Evolutionary conservation across 2,888 invertebrate species (phyloP).

Genomic region (Helicoverpa assulta): DNA sequence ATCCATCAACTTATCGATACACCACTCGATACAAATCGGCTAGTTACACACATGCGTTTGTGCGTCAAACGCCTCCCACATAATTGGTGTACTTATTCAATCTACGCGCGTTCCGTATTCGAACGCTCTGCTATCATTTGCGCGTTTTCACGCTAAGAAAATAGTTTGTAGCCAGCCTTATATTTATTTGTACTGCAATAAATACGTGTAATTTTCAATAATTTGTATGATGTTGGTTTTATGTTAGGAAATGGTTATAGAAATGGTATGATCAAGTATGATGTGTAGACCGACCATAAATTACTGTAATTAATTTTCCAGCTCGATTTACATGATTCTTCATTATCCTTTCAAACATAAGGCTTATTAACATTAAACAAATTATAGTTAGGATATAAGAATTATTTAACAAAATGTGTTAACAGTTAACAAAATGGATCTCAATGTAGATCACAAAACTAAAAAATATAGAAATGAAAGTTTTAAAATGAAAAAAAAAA

Average conservation of each 20-base stretch:
- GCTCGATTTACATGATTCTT: too few relatives aligned
- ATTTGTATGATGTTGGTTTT: background rate
- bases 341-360: too few relatives aligned
- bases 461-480: background rate
- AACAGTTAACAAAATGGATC: too few relatives aligned
- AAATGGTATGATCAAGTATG: too few relatives aligned
- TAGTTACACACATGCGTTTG: slow-evolving; percentile 39
- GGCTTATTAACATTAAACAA: too few relatives aligned
- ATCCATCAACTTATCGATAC: slow-evolving; percentile 11
- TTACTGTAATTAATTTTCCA: background rate
- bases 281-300: background rate
- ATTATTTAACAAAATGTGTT: too few relatives aligned
- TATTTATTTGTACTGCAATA: slow-evolving; percentile 25
- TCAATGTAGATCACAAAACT: too few relatives aligned
- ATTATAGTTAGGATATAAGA: too few relatives aligned
- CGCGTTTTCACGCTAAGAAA: slow-evolving; percentile 56
- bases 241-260: background rate
- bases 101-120: slow-evolving; percentile 49
- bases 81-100: slow-evolving; percentile 64
- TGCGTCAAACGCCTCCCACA: slow-evolving; percentile 11
- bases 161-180: slow-evolving; percentile 4
- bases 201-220: background rate
- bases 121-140: slow-evolving; percentile 47
- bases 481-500: background rate
- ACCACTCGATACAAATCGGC: slow-evolving; percentile 38